Percentiles rank a stretch among this genome's conserved stretches.
phyloP scores from a whole-genome alignment of 2,113 vertebrate genomes.

The Seriola rivoliana region DNA sequence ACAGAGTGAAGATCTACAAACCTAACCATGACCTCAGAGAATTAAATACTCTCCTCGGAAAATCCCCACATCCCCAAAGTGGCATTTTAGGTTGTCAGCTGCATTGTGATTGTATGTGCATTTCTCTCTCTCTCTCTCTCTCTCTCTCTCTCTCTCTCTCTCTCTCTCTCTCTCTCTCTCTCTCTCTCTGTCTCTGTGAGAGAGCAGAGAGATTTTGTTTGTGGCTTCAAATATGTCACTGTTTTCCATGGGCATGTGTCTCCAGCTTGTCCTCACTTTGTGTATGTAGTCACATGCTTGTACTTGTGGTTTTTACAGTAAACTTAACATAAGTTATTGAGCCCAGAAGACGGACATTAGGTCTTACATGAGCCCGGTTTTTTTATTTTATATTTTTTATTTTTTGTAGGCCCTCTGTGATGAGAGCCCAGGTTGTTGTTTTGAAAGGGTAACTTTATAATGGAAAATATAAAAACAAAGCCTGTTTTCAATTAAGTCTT shows the following conservation, averaged over 20 bases:
- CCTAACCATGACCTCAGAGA: constrained; percentile 74
- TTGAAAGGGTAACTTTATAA: constrained; percentile 80
- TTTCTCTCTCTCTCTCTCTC: no score
- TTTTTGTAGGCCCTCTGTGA: constrained; percentile 61
- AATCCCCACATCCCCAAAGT: constrained; percentile 66
- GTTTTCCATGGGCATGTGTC: constrained; percentile 55
- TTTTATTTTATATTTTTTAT: constrained; percentile 27
- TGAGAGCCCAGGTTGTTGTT: constrained; percentile 77
- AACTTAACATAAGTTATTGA: constrained; percentile 53
- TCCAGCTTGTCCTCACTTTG: constrained; percentile 9
- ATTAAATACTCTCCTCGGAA: constrained; percentile 71
- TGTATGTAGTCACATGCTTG: constrained; percentile 24
- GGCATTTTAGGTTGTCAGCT: constrained; percentile 53
- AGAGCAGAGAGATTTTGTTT: constrained; percentile 20
- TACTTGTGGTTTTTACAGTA: constrained; percentile 33
- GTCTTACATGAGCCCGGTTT: constrained; percentile 33
- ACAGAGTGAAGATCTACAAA: constrained; percentile 66
- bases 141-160: no score
- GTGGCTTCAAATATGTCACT: constrained; percentile 31
- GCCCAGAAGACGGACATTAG: constrained; percentile 30
- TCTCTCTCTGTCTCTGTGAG: constrained; percentile 24
- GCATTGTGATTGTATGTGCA: constrained; percentile 41
- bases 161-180: no score
- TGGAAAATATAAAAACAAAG: constrained; percentile 81
- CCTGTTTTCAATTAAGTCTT: constrained; percentile 81